Evolutionary conservation across 2,113 vertebrate species (phyloP).

Genomic region (Hystrix cristata): DNA sequence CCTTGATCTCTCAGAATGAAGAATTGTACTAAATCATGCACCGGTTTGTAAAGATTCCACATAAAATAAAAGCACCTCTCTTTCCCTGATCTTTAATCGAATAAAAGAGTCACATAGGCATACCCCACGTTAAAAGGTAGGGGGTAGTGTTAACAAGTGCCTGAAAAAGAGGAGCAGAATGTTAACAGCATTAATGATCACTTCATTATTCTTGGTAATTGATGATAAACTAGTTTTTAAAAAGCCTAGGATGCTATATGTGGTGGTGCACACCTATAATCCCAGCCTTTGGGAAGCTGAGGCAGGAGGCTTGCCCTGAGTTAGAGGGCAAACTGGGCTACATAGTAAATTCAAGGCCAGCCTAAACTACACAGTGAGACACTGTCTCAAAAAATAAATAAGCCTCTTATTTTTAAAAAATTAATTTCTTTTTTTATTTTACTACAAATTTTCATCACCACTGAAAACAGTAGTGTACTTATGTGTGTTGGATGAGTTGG

Average conservation of each 20-base stretch:
- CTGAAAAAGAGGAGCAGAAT: neutral
- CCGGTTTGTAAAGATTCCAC: neutral
- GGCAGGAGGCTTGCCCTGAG: neutral
- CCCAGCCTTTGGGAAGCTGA: neutral
- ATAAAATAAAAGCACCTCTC: neutral
- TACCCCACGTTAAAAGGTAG: neutral
- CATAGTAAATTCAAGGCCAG: neutral
- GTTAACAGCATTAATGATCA: neutral
- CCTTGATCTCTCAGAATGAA: neutral
- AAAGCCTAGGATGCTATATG: neutral
- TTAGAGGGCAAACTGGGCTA: neutral
- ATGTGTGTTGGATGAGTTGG: neutral
- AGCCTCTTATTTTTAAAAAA: too few relatives aligned
- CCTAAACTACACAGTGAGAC: neutral
- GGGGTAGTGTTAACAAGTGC: neutral
- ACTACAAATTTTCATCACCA: neutral
- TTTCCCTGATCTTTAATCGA: slow-evolving; percentile 6
- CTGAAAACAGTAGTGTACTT: neutral
- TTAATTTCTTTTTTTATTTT: too few relatives aligned
- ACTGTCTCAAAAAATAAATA: neutral
- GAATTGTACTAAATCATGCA: neutral
- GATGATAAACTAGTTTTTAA: slow-evolving; percentile 5
- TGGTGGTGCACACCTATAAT: neutral
- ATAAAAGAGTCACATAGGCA: slow-evolving; percentile 1
- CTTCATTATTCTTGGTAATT: neutral